These are phyloP conservation scores for Porites australiensis DNA, from an alignment of 64 coral and sea anemone genomes.

Conservation along the genomic window DNA sequence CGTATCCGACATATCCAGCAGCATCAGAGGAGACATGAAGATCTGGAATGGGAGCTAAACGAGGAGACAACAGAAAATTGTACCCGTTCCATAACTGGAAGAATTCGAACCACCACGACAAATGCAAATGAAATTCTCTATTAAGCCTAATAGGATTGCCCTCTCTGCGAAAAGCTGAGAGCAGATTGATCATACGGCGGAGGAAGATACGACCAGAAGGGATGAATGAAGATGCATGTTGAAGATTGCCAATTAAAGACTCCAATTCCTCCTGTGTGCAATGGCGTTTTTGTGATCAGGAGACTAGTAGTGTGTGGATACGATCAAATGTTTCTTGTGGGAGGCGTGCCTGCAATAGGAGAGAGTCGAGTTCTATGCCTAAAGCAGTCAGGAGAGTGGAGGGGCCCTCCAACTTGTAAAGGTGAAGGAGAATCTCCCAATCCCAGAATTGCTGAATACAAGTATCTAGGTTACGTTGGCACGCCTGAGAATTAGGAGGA, in stretches of 20 bases:
- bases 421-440: constrained; percentile 1
- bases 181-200: constrained; percentile 31
- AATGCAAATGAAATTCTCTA: constrained; percentile 20
- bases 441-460: neutral
- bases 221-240: constrained; percentile 37
- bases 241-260: constrained; percentile 37
- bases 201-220: constrained; percentile 12
- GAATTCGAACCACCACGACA: constrained; percentile 47
- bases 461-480: neutral
- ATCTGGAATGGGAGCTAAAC: neutral
- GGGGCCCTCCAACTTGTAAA: constrained; percentile 61
- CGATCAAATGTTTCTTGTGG: constrained; percentile 31
- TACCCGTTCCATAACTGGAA: constrained; percentile 21
- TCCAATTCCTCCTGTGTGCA: constrained; percentile 42
- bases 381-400: constrained; percentile 47
- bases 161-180: neutral
- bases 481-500: neutral
- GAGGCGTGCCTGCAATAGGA: neutral
- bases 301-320: neutral
- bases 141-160: constrained; percentile 56
- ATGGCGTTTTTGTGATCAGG: neutral
- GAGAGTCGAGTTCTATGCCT: constrained; percentile 56
- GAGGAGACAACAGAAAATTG: constrained; percentile 28
- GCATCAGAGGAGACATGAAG: neutral
- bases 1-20: neutral